Percentiles rank a stretch among this genome's conserved stretches.
Evolutionary conservation across 2,888 invertebrate species (phyloP).

Genomic region (Schizotus pectinicornis): DNA sequence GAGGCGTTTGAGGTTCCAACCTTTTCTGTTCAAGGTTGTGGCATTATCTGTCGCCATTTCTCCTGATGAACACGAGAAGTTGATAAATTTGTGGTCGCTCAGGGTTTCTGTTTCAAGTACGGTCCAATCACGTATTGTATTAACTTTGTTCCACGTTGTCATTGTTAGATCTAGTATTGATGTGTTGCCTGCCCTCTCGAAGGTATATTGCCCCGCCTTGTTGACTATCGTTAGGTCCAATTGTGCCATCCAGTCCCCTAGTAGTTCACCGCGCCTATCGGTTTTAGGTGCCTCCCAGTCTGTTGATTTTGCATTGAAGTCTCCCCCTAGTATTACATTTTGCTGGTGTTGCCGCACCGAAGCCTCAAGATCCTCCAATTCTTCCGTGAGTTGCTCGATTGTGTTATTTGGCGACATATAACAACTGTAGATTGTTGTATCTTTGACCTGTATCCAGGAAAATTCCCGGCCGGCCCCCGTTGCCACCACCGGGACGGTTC

Average conservation of each 20-base stretch:
- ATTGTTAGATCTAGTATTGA: neutral
- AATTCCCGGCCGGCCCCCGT: neutral
- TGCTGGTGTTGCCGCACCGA: neutral
- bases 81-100: neutral
- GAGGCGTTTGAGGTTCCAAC: too few species aligned
- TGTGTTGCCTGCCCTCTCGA: too few species aligned
- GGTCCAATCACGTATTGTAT: neutral
- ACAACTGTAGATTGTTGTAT: neutral
- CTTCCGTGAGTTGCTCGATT: too few species aligned
- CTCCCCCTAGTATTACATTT: neutral
- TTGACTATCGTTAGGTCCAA: too few species aligned
- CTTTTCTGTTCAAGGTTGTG: too few species aligned
- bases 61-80: too few species aligned
- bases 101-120: too few species aligned
- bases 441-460: neutral
- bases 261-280: neutral
- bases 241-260: slow-evolving; percentile 1
- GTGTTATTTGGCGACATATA: neutral
- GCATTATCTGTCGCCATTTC: too few species aligned
- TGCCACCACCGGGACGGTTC: neutral
- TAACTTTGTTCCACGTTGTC: neutral
- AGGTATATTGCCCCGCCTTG: too few species aligned
- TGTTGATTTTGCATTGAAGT: neutral
- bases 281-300: neutral
- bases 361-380: too few species aligned